phyloP scores from a whole-genome alignment of 2,113 vertebrate species.

The Dasyurus viverrinus region DNA sequence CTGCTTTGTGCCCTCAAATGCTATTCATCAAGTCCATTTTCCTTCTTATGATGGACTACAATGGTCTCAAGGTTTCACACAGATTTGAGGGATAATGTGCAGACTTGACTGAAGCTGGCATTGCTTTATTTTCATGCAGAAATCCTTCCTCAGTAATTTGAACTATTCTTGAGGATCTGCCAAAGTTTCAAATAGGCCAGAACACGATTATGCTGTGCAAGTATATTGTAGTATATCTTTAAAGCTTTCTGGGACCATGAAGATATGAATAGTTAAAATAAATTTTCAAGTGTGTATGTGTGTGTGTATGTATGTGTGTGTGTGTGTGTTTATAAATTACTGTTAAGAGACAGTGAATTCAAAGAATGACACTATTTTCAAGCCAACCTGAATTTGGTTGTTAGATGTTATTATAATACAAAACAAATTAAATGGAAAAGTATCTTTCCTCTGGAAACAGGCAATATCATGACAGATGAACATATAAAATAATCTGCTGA shows the following conservation, averaged over 20 bases:
- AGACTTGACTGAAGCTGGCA: neutral
- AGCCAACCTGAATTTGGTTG: neutral
- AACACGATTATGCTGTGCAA: neutral
- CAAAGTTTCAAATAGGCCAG: neutral
- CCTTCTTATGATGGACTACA: constrained; percentile 23
- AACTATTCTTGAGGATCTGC: neutral
- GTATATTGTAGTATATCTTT: neutral
- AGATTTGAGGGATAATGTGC: neutral
- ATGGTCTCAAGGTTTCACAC: neutral
- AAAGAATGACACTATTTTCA: neutral
- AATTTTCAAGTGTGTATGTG: neutral
- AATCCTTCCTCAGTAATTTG: constrained; percentile 8
- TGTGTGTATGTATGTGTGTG: too few relatives aligned
- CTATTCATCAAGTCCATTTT: constrained; percentile 21
- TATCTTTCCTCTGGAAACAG: neutral
- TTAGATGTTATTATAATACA: neutral
- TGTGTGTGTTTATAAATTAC: neutral
- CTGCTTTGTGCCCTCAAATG: neutral
- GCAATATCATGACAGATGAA: neutral
- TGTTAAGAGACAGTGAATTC: neutral
- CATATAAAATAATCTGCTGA: neutral
- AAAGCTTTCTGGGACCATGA: neutral
- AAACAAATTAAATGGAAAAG: neutral
- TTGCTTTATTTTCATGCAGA: neutral
- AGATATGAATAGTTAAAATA: neutral